A percentile compares a stretch with the other conserved stretches of the same genome.
These are phyloP conservation scores for Paramormyrops kingsleyae DNA, from an alignment of 2,113 vertebrate species.

Conservation along the genomic window DNA sequence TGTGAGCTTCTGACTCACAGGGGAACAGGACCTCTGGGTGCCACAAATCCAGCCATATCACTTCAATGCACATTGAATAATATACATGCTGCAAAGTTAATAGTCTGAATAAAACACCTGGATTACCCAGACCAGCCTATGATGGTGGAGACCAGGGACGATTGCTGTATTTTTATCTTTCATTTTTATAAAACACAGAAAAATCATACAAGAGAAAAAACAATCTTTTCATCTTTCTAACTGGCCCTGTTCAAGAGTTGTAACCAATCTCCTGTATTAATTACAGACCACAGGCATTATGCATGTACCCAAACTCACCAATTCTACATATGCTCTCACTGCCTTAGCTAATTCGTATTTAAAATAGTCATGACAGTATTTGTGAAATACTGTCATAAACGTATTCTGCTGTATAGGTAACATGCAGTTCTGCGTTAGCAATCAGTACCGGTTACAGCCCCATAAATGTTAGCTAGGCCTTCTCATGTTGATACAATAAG, in stretches of 20 bases:
- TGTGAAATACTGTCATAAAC: not conserved
- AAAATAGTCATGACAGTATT: not conserved
- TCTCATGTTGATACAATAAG: not conserved
- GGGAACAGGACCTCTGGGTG: not conserved
- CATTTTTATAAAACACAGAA: not conserved
- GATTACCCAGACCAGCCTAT: not conserved
- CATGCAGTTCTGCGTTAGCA: too few relatives aligned
- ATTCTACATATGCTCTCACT: not conserved
- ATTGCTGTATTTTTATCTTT: not conserved
- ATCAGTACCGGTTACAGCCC: not conserved
- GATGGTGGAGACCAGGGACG: not conserved
- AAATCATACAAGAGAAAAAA: not conserved
- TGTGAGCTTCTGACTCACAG: not conserved
- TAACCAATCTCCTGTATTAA: not conserved
- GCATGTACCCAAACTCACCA: not conserved
- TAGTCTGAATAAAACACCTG: not conserved
- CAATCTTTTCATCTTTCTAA: not conserved
- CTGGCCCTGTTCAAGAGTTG: not conserved
- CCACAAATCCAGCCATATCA: not conserved
- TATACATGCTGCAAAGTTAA: not conserved
- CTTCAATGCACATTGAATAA: not conserved
- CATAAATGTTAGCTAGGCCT: not conserved
- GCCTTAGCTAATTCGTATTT: not conserved
- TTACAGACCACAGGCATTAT: not conserved
- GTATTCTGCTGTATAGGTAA: not conserved